A percentile compares a stretch with the other conserved stretches of the same genome.
Conservation (phyloP, 2,888 invertebrate species). For the Eristalinus aeneus region DNA sequence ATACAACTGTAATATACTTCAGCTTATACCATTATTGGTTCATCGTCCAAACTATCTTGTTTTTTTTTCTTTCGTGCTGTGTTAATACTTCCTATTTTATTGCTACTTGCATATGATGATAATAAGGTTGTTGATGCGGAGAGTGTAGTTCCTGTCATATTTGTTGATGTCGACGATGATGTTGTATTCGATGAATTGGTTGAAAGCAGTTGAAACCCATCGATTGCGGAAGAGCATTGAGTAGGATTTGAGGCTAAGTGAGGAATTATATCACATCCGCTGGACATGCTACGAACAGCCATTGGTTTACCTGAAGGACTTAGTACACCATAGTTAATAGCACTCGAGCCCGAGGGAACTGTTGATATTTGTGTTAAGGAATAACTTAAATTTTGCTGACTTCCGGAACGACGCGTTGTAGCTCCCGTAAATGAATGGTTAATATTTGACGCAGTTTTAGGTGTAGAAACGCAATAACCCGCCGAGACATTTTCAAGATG, state of each 20-base stretch:
- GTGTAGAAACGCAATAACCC: slow-evolving; percentile 28
- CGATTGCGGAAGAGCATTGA: slow-evolving; percentile 28
- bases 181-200: slow-evolving; percentile 27
- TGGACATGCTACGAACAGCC: slow-evolving; percentile 74
- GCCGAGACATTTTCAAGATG: slow-evolving; percentile 60
- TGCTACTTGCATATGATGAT: slow-evolving; percentile 63
- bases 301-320: slow-evolving; percentile 72
- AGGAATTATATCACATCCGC: slow-evolving; percentile 70
- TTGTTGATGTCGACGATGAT: slow-evolving; percentile 52
- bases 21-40: slow-evolving; percentile 75
- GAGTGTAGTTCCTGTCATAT: slow-evolving; percentile 38
- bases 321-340: slow-evolving; percentile 30
- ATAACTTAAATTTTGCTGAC: slow-evolving; percentile 72
- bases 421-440: slow-evolving; percentile 37
- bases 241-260: slow-evolving; percentile 35
- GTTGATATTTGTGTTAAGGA: slow-evolving; percentile 25
- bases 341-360: slow-evolving; percentile 33
- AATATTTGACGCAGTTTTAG: slow-evolving; percentile 46
- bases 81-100: slow-evolving; percentile 72
- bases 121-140: slow-evolving; percentile 46
- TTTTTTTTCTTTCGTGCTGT: slow-evolving; percentile 72
- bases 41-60: slow-evolving; percentile 74
- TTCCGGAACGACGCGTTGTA: slow-evolving; percentile 68
- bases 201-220: slow-evolving; percentile 54
- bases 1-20: neutral